A percentile compares a stretch with the other conserved stretches of the same genome.
Conservation (phyloP, 2,113 vertebrate species). For the Poeciliopsis turrubarensis region DNA sequence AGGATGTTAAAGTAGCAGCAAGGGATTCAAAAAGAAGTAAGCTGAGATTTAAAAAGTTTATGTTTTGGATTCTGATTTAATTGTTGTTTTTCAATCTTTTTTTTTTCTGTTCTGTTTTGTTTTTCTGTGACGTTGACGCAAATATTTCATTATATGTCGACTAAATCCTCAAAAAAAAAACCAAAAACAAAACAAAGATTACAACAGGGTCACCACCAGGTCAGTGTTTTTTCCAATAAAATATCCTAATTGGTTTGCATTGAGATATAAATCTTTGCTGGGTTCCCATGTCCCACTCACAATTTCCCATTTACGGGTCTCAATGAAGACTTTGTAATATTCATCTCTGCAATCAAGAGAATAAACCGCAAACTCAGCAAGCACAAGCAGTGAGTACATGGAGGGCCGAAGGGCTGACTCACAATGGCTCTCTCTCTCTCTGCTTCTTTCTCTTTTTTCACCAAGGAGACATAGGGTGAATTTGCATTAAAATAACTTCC, state of each 20-base stretch:
- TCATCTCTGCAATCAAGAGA: slow-evolving; percentile 53
- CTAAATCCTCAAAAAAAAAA: background rate
- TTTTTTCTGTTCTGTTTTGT: background rate
- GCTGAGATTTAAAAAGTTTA: too few species aligned
- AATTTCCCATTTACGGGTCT: slow-evolving; percentile 60
- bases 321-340: slow-evolving; percentile 75
- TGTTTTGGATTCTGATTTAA: too few species aligned
- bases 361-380: slow-evolving; percentile 59
- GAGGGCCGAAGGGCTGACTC: slow-evolving; percentile 62
- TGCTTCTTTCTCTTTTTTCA: slow-evolving; percentile 7
- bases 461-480: slow-evolving; percentile 20
- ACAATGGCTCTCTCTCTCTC: slow-evolving; percentile 19
- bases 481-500: slow-evolving; percentile 41
- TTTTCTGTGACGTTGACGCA: slow-evolving; percentile 15
- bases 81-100: too few species aligned
- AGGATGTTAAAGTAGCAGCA: slow-evolving; percentile 33
- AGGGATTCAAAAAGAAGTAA: slow-evolving; percentile 10
- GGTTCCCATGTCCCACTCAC: slow-evolving; percentile 57
- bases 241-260: slow-evolving; percentile 66
- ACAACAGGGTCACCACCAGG: slow-evolving; percentile 59
- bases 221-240: slow-evolving; percentile 70
- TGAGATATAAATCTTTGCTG: slow-evolving; percentile 51
- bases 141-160: slow-evolving; percentile 37
- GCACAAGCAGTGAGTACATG: slow-evolving; percentile 47
- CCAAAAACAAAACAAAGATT: background rate